Percentiles rank a stretch among this genome's conserved stretches.
Evolutionary conservation across 30 jellyfish, hydroid and myxozoan genomes (phyloP).

Genomic region (Euphysa ruthae): DNA sequence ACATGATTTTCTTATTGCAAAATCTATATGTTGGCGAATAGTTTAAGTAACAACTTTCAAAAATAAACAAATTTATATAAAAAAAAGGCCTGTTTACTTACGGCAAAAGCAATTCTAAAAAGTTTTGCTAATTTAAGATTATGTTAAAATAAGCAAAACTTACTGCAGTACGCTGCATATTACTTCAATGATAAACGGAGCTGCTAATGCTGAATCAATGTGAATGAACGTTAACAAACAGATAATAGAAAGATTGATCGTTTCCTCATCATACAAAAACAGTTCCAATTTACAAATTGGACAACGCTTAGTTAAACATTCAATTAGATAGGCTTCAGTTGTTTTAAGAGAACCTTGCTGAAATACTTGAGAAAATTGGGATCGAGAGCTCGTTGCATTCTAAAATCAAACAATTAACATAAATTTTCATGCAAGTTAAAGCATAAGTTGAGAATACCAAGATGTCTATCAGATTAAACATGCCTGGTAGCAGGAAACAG

Average conservation of each 20-base stretch:
- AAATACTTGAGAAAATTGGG: not conserved
- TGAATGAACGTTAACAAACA: conserved; percentile 79
- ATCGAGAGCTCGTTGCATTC: not conserved
- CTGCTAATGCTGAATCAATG: conserved; percentile 82
- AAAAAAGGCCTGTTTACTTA: too few species aligned
- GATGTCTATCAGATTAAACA: too few species aligned
- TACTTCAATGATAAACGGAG: conserved; percentile 77
- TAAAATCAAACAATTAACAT: too few species aligned
- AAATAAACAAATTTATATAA: too few species aligned
- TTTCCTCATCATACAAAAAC: conserved; percentile 59
- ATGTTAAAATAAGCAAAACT: not conserved
- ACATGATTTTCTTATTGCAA: too few species aligned
- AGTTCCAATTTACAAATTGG: conserved; percentile 31
- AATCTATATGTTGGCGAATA: too few species aligned
- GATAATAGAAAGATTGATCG: conserved; percentile 49
- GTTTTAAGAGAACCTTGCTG: not conserved
- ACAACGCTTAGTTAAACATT: not conserved
- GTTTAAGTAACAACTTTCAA: too few species aligned
- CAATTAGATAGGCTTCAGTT: conserved; percentile 12
- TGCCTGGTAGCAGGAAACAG: too few species aligned
- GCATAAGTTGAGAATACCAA: too few species aligned
- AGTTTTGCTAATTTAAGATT: too few species aligned
- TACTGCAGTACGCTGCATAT: conserved; percentile 63
- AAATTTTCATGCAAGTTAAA: too few species aligned
- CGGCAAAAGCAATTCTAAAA: too few species aligned